A percentile compares a stretch with the other conserved stretches of the same genome.
Evolutionary conservation across 2,113 vertebrate species (phyloP).

Genomic region (Mustelus asterias): DNA sequence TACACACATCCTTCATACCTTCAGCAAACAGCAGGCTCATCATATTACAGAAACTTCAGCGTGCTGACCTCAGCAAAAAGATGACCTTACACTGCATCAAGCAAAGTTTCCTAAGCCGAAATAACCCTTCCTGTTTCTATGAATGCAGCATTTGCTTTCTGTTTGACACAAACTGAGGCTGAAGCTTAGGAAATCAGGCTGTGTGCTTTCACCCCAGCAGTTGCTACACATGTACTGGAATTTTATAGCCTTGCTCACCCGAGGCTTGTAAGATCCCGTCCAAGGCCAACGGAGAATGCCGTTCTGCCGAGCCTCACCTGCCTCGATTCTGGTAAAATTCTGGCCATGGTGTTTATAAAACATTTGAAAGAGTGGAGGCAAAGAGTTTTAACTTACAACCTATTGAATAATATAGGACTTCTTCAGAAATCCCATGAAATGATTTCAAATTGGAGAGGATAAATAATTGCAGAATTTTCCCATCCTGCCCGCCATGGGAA

Average conservation of each 20-base stretch:
- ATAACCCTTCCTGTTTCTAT: background rate
- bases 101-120: background rate
- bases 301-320: too few relatives aligned
- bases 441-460: background rate
- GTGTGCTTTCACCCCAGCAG: background rate
- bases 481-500: too few relatives aligned
- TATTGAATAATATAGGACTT: background rate
- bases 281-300: too few relatives aligned
- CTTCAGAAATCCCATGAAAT: background rate
- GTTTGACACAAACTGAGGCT: background rate
- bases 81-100: background rate
- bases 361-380: background rate
- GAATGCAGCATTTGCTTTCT: background rate
- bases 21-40: slow-evolving; percentile 33
- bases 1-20: slow-evolving; percentile 11
- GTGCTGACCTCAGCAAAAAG: background rate
- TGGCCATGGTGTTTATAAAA: background rate
- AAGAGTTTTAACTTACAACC: background rate
- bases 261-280: too few relatives aligned
- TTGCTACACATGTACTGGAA: too few relatives aligned
- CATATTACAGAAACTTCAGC: background rate
- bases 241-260: too few relatives aligned
- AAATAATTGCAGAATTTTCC: background rate
- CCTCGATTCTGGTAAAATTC: too few relatives aligned
- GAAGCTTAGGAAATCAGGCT: background rate